Conservation (phyloP, 2,888 invertebrate species). For the Ichneumoninae sp. region DNA sequence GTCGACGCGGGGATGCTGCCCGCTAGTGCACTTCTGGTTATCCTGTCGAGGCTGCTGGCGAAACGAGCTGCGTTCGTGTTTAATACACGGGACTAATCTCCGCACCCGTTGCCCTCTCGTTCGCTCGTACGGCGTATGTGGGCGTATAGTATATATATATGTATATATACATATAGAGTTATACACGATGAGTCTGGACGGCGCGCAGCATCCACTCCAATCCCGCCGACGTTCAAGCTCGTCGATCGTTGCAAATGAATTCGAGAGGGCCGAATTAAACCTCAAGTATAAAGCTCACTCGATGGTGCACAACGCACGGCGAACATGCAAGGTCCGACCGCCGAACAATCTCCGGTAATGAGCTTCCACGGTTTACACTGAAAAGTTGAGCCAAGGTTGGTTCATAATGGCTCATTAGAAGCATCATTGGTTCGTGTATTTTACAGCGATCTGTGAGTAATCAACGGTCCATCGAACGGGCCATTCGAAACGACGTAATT, state of each 20-base stretch:
- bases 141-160: not conserved
- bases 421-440: conserved; percentile 29
- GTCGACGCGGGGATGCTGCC: conserved; percentile 39
- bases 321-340: conserved; percentile 44
- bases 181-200: not conserved
- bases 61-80: conserved; percentile 71
- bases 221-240: conserved; percentile 62
- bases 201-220: conserved; percentile 17
- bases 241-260: conserved; percentile 83
- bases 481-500: not conserved
- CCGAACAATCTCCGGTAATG: conserved; percentile 72
- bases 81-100: conserved; percentile 82
- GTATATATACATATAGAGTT: conserved; percentile 1
- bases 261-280: conserved; percentile 81
- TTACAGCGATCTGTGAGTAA: conserved; percentile 3
- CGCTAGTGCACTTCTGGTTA: conserved; percentile 32
- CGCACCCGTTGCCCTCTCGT: conserved; percentile 46
- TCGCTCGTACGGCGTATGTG: conserved; percentile 14
- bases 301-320: conserved; percentile 37
- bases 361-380: conserved; percentile 60
- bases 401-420: conserved; percentile 14
- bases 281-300: conserved; percentile 80
- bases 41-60: conserved; percentile 28
- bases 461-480: not conserved
- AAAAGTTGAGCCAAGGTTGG: conserved; percentile 27